Base-by-base conservation (phyloP, 2,888 invertebrate genomes). In the Panzeria rudis region DNA sequence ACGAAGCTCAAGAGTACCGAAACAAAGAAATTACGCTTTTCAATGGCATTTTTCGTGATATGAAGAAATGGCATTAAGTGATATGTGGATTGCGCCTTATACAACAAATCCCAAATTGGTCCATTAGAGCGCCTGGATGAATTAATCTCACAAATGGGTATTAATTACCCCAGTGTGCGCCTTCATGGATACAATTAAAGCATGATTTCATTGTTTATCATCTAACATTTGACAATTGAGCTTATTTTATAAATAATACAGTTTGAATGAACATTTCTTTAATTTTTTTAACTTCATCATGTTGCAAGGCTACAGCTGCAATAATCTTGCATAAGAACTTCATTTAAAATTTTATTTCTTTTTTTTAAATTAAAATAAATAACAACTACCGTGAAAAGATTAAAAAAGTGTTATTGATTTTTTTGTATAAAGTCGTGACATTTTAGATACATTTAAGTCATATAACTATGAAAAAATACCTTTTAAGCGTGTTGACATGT, bases 351-450 rank as follows among this genome's bases (percentile, higher is more conserved):
- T 29, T 1, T 72, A 32, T 61, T 72, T 47, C 17, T 29, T 44
- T 47, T 23, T 32, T 44, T 44, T 41, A 29, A 44, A 59, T 59
- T 61, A 35, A 73, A n/a, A 23, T 29, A 20, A 11, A 15, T 35
- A 29, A 32, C 44, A 8, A 73, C 32, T 61, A 13, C 47, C 44
- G 61, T 47, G 47, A 32, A 20, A 32, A 61, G 3, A 47, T n/a
- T 61, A 73, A 23, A 62, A 20, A 47, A 23, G 6, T 35, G 23
- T 59, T 23, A 62, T 54, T 76, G 3, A 54, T 29, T 20, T 32
- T 17, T 38, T 75, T 41, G 15, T 50, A 38, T 54, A 62, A 64
- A 64, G 52, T 75, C 64, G 64, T 75, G 75, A 75, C 52, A 75
- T 64, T 64, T 41, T 29, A 64, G 11, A 41, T 75, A 17, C 64